phyloP scores from a whole-genome alignment of 2,797 vertebrate species.

The Lophotriccus pileatus region DNA sequence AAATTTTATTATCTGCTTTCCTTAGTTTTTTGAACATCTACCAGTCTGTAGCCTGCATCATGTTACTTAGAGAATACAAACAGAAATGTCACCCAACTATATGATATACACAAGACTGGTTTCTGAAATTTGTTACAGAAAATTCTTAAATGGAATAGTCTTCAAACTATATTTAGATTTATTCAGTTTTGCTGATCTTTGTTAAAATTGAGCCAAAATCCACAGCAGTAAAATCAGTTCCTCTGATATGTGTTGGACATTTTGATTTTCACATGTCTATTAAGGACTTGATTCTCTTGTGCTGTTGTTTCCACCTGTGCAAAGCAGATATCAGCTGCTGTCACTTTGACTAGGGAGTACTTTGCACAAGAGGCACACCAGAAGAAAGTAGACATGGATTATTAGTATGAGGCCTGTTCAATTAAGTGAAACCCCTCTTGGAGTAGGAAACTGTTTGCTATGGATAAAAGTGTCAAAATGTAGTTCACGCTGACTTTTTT shows the following conservation, averaged over 20 bases:
- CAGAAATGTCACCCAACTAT: neutral
- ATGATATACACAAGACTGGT: accelerated
- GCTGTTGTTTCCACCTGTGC: neutral
- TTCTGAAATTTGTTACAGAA: neutral
- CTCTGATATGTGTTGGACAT: no score
- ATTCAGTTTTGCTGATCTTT: neutral
- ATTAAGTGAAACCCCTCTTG: neutral
- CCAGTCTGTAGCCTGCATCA: neutral
- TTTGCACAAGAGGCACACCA: neutral
- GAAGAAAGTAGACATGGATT: neutral
- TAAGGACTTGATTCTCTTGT: neutral
- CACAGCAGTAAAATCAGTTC: neutral
- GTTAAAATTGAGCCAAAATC: neutral
- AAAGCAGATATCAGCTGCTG: neutral
- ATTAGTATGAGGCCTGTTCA: neutral
- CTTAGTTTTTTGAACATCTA: neutral
- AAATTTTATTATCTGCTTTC: neutral
- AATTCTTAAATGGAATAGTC: neutral
- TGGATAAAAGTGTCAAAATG: neutral
- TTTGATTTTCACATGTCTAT: neutral
- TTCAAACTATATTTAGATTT: neutral
- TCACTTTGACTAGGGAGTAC: neutral
- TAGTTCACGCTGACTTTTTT: neutral
- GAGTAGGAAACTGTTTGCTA: neutral
- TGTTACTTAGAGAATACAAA: neutral